Evolutionary conservation across 2,797 vertebrate species (phyloP).

Genomic region (Rhinoraja longicauda): DNA sequence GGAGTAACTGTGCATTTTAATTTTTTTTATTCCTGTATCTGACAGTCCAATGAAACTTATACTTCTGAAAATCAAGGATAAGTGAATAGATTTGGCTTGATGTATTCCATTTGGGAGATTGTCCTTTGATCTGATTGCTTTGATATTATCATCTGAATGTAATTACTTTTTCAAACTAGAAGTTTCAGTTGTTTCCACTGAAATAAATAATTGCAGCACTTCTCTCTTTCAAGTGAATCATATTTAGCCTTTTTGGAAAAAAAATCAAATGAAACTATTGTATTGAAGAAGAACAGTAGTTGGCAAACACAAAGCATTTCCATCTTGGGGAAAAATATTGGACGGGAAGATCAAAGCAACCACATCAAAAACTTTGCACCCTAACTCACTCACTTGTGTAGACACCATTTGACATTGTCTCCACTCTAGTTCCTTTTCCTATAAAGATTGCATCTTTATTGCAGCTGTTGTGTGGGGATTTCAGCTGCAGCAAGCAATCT

Average conservation of each 20-base stretch:
- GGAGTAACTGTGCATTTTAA: background rate
- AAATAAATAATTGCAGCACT: background rate
- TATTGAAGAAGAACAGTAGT: background rate
- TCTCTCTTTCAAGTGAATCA: background rate
- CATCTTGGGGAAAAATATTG: background rate
- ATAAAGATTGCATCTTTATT: slow-evolving; percentile 28
- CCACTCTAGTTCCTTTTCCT: slow-evolving; percentile 10
- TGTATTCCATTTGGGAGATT: background rate
- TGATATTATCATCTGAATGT: slow-evolving; percentile 26
- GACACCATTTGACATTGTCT: slow-evolving; percentile 12
- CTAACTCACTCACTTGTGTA: slow-evolving; percentile 8
- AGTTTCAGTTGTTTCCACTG: background rate
- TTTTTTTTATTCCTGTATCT: background rate
- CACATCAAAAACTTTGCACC: slow-evolving; percentile 7
- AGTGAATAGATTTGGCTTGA: slow-evolving; percentile 4
- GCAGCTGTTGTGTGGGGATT: slow-evolving; percentile 1
- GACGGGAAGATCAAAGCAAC: slow-evolving; percentile 16
- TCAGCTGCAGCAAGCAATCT: background rate
- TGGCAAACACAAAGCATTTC: background rate
- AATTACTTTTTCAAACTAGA: slow-evolving; percentile 25
- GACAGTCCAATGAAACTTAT: background rate
- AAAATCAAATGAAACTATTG: background rate
- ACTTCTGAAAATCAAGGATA: slow-evolving; percentile 1
- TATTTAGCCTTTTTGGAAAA: background rate
- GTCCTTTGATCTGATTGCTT: slow-evolving; percentile 35